Evolutionary conservation across 2,888 invertebrate genomes (phyloP), one percentile per base, ranked within the genome.

Genomic region (Teinopalpus imperialis): DNA sequence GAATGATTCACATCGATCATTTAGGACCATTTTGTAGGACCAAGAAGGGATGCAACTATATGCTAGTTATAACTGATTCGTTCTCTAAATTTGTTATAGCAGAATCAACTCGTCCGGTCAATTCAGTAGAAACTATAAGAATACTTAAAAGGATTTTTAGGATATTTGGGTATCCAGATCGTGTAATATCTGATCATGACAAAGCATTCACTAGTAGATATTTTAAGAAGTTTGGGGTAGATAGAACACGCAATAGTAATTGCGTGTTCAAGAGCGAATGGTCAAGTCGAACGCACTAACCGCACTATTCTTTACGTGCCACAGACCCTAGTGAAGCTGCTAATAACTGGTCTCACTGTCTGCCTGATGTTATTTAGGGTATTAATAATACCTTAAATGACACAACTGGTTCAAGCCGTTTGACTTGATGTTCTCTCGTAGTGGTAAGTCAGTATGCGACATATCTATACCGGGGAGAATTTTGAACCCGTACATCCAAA

Each of bases 281-380:
- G 57, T 0, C 61, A 63, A 30, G 60, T 61, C 0, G 59, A 61
- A 36, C 53, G 60, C 0, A 52, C 49, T 0, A 61, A 61, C 37
- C 41, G 59, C 0, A 61, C 54, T 0, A 48, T 60, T 52, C 52
- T 0, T 39, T 59, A 14, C 48, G 59, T 0, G 43, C 56, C 0
- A 48, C 52, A 1, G 54, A 60, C 3, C 56, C 54, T 4, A n/a
- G n/a, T n/a, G n/a, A n/a, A n/a, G n/a, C n/a, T n/a, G n/a, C n/a
- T n/a, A 56, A 54, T 30, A 63, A 55, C 8, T 65, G 61, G 59
- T 31, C 48, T 1, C 53, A 57, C 1, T 29, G 40, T 31, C 35
- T 61, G 7, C 54, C 54, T 3, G 49, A 54, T 24, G 20, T 54
- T 2, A 5, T 59, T 2, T 61, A 53, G 60, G 59, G 60, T 5